Base-by-base conservation (phyloP, 2,888 invertebrate species). In the Thereva nobilitata region DNA sequence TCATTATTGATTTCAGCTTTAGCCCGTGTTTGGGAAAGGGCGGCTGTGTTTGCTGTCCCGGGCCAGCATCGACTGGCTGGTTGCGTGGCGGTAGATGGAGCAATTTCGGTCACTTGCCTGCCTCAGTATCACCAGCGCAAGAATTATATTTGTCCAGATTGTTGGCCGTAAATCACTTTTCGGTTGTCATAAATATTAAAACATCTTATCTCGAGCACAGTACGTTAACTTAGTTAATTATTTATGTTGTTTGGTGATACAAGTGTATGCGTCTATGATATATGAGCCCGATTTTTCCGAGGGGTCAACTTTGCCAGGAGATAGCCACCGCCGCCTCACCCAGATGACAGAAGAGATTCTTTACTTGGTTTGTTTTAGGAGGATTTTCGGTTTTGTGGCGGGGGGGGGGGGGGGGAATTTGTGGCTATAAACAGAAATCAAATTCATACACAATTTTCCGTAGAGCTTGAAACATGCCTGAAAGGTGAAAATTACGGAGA, bases 181-280 rank as follows among this genome's bases (percentile, higher is more conserved):
- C 52, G 67, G 74, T 75, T 79, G 79, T 79, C 80, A 80, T 80
- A 80, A 80, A 80, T 80, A 80, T 80, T 80, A 79, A 79, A 79
- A 76, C 76, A 79, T 78, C 78, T 79, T 79, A 79, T 79, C 79
- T 76, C 72, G 68, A 68, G 68, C 45, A 47, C 52, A 63, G 67
- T 67, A 64, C 59, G 74, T 74, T 74, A 76, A 77, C 77, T 78
- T 77, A 75, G 77, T 79, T 79, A 79, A 79, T 79, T 79, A 79
- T 79, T 79, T 78, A 79, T 79, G 78, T 77, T 75, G 67, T 70
- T 66, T 68, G 70, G 65, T 64, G 53, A 67, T 66, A 66, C 52
- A 56, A 64, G 64, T 53, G 52, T 54, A 52, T 42, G 10, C 35
- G 41, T 4, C 40, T 53, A 64, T 64, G 64, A 64, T 64, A 64